Base-by-base conservation (phyloP, 1,140 invertebrate genomes). In the Mylabris phalerata region DNA sequence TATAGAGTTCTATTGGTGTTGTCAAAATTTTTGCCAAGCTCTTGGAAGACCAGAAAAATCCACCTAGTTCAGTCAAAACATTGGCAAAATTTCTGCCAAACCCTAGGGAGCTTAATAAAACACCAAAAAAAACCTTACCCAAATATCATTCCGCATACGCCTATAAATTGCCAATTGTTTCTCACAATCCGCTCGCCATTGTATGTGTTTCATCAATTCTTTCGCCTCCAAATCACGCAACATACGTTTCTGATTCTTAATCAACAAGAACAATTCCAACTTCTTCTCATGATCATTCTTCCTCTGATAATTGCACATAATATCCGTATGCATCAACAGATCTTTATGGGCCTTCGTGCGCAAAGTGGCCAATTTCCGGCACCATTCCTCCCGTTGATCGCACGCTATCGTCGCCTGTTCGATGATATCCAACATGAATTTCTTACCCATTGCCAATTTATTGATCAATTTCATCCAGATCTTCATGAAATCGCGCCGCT, bases 401-500 rank as follows among this genome's bases (percentile, higher is more conserved):
- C 90, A 92, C 0, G 90, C 84, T 38, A 86, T 74, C 4, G 89
- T 92, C 0, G 90, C 87, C 65, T 88, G 84, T 58, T 92, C 89
- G 51, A 92, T 88, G 10, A 90, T 74, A 63, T 92, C 88, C 63
- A 86, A 81, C 63, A 91, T 89, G 55, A 87, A 79, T 27, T 82
- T 80, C 62, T 89, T 89, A 3, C 85, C 85, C 19, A 80, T 78
- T 63, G 83, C 82, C 13, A 92, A 75, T 51, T 87, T 82, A 7
- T 81, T 81, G 11, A 87, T 80, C 60, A 91, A 78, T 63, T 84
- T 84, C 59, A 83, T 80, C 81, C 88, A 90, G 25, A 60, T 55
- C 4, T 13, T 47, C 26, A 55, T 48, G 19, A 55, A 55, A 7
- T 48, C 24, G 5, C 48, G 82, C 79, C 82, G 79, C 71, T 93